phyloP scores from a whole-genome alignment of 2,888 invertebrate species.

The Zelleria hepariella region DNA sequence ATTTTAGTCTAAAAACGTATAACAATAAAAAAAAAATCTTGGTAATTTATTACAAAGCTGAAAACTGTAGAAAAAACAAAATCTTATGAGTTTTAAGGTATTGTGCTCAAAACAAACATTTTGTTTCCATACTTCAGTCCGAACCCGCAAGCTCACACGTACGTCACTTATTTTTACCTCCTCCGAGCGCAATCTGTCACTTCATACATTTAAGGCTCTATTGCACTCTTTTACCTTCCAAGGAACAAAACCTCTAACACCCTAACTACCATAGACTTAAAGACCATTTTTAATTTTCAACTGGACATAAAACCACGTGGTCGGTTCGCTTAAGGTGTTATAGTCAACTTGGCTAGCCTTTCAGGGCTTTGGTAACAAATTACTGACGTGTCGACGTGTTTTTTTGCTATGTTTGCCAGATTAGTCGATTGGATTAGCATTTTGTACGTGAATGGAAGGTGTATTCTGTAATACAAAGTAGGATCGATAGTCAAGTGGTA shows the following conservation, averaged over 20 bases:
- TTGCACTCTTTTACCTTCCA: conserved; percentile 1
- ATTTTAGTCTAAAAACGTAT: too few species aligned
- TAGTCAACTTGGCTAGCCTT: background rate
- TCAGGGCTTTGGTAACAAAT: conserved; percentile 9
- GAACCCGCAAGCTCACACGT: background rate
- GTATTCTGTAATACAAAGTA: background rate
- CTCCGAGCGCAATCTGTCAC: conserved; percentile 7
- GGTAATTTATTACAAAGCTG: too few species aligned
- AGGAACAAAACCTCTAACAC: background rate
- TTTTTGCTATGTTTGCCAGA: background rate
- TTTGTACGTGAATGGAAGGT: background rate
- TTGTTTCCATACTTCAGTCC: background rate
- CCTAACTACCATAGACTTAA: background rate
- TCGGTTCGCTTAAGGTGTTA: background rate
- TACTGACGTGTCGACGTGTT: conserved; percentile 10
- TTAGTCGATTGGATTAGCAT: background rate
- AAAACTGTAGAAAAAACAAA: too few species aligned
- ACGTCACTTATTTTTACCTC: background rate
- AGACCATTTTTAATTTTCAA: background rate
- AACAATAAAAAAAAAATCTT: too few species aligned
- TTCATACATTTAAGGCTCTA: conserved; percentile 8
- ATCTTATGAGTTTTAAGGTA: too few species aligned
- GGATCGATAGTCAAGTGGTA: too few species aligned
- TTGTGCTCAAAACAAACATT: background rate
- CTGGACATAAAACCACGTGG: background rate